Evolutionary conservation across 2,888 invertebrate species (phyloP).

Genomic region (Leptarthrus brevirostris): DNA sequence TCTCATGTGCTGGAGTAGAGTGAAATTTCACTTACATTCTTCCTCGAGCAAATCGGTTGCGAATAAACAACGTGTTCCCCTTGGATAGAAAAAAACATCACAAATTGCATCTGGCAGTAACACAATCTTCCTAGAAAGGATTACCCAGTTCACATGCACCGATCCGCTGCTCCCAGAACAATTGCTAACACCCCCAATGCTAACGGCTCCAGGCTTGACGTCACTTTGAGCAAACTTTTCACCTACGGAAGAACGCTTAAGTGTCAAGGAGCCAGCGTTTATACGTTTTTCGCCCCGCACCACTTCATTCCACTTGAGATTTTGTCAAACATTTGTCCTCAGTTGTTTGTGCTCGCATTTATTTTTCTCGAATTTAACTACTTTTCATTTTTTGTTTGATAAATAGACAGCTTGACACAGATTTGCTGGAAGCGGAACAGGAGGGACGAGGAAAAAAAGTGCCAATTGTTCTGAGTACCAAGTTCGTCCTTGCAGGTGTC

Average conservation of each 20-base stretch:
- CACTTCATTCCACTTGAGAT: background rate
- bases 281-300: background rate
- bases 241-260: background rate
- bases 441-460: background rate
- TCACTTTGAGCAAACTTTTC: background rate
- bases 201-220: background rate
- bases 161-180: background rate
- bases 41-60: background rate
- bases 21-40: conserved; percentile 14
- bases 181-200: background rate
- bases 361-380: conserved; percentile 6
- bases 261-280: too few species aligned
- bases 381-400: conserved; percentile 12
- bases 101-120: background rate
- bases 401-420: conserved; percentile 16
- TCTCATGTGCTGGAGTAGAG: background rate
- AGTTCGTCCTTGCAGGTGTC: background rate
- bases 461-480: background rate
- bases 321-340: background rate
- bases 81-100: background rate
- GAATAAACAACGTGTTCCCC: background rate
- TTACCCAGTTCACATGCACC: conserved; percentile 12
- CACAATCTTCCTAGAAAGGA: conserved; percentile 10
- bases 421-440: background rate
- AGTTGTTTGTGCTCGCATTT: background rate